These are phyloP conservation scores for Diadumene lineata DNA, from an alignment of 92 coral and sea anemone genomes.

Conservation along the genomic window DNA sequence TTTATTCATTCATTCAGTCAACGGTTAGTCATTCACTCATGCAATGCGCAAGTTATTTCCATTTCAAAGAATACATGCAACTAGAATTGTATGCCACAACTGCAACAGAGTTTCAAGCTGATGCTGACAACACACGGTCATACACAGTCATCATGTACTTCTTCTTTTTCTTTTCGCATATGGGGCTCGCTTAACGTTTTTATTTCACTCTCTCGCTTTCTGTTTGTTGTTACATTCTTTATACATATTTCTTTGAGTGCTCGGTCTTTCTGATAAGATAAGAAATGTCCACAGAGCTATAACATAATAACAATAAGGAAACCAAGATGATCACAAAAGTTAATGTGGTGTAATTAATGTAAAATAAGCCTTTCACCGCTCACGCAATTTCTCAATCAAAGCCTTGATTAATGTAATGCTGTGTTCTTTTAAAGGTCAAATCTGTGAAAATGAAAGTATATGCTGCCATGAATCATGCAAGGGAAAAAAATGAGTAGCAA, in stretches of 20 bases:
- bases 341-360: neutral
- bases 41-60: too few relatives aligned
- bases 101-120: too few relatives aligned
- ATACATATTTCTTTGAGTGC: too few relatives aligned
- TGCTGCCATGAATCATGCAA: neutral
- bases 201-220: too few relatives aligned
- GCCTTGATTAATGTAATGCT: neutral
- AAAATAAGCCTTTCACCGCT: neutral
- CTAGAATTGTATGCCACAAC: too few relatives aligned
- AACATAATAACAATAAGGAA: neutral
- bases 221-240: too few relatives aligned
- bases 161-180: too few relatives aligned
- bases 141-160: too few relatives aligned
- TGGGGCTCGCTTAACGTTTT: too few relatives aligned
- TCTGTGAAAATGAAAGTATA: neutral
- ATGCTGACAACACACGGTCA: too few relatives aligned
- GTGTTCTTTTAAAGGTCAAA: conserved; percentile 1
- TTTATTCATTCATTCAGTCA: neutral
- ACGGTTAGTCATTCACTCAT: neutral
- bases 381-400: neutral
- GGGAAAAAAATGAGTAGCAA: neutral
- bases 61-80: too few relatives aligned
- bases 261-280: neutral
- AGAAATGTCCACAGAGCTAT: neutral
- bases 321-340: neutral